Conservation (phyloP, 1,140 invertebrate species). For the Arion vulgaris region DNA sequence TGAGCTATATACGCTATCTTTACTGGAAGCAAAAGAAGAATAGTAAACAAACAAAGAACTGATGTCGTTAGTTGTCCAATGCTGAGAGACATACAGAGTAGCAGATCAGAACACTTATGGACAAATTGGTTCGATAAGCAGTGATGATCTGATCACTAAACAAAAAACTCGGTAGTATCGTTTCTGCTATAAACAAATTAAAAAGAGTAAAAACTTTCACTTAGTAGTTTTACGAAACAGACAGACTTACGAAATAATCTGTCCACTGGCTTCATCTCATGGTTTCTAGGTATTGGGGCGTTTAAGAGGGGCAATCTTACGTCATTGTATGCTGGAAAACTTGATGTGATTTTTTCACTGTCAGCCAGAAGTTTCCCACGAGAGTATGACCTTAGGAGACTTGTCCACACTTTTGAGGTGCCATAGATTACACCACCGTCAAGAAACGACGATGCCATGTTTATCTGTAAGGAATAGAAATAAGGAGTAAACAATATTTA, state of each 20-base stretch:
- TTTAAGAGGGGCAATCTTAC: conserved; percentile 76
- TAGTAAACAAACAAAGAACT: too few species aligned
- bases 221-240: too few species aligned
- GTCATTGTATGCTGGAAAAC: conserved; percentile 76
- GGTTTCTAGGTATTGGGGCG: conserved; percentile 76
- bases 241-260: conserved; percentile 78
- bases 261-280: conserved; percentile 71
- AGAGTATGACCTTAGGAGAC: conserved; percentile 74
- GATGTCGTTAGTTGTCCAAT: too few species aligned
- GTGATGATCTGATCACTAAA: too few species aligned
- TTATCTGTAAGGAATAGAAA: conserved; percentile 76
- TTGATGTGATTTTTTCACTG: conserved; percentile 53
- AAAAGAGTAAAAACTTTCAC: too few species aligned
- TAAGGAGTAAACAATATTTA: background rate
- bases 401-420: conserved; percentile 76
- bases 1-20: too few species aligned
- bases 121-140: too few species aligned
- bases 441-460: conserved; percentile 78
- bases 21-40: too few species aligned
- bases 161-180: too few species aligned
- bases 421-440: conserved; percentile 79
- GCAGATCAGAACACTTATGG: too few species aligned
- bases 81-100: too few species aligned
- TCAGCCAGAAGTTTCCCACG: conserved; percentile 71
- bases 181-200: too few species aligned